A percentile compares a stretch with the other conserved stretches of the same genome.
Evolutionary conservation across 92 coral and sea anemone genomes (phyloP).

Genomic region (Scolanthus callimorphus): DNA sequence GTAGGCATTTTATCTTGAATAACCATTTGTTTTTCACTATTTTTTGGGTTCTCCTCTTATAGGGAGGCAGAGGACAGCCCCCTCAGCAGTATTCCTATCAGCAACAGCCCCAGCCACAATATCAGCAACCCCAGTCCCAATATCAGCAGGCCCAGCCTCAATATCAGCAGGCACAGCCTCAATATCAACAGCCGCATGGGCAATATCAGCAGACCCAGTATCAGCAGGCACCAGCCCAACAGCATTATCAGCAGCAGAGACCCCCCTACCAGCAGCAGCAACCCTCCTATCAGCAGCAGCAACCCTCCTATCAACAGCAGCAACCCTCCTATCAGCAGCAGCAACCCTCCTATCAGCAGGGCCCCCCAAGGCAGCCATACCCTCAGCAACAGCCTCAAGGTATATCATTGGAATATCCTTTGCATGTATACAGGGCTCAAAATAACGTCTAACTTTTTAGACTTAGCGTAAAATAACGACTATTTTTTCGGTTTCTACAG

Average conservation of each 20-base stretch:
- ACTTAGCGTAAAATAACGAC: too few relatives aligned
- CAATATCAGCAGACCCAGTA: conserved; percentile 7
- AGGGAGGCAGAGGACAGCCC: conserved; percentile 39
- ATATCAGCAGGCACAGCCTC: conserved; percentile 9
- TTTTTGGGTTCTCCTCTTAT: background rate
- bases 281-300: conserved; percentile 19
- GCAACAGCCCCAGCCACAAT: conserved; percentile 24
- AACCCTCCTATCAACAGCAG: conserved; percentile 22
- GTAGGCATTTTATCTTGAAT: too few relatives aligned
- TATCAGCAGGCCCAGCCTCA: conserved; percentile 5
- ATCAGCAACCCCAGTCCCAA: conserved; percentile 5
- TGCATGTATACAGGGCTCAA: too few relatives aligned
- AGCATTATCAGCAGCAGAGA: conserved; percentile 15
- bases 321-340: conserved; percentile 24
- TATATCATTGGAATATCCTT: too few relatives aligned
- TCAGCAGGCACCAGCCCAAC: conserved; percentile 13
- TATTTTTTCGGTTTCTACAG: too few relatives aligned
- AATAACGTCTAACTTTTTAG: too few relatives aligned
- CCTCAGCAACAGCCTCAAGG: conserved; percentile 17
- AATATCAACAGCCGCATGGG: conserved; percentile 7
- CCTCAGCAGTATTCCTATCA: conserved; percentile 14
- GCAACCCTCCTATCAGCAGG: conserved; percentile 18
- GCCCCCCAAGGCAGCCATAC: conserved; percentile 13
- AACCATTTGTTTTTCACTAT: too few relatives aligned
- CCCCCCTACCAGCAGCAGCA: conserved; percentile 16